phyloP scores from a whole-genome alignment of 1,140 invertebrate species.

The Panagrolaimus sp. region DNA sequence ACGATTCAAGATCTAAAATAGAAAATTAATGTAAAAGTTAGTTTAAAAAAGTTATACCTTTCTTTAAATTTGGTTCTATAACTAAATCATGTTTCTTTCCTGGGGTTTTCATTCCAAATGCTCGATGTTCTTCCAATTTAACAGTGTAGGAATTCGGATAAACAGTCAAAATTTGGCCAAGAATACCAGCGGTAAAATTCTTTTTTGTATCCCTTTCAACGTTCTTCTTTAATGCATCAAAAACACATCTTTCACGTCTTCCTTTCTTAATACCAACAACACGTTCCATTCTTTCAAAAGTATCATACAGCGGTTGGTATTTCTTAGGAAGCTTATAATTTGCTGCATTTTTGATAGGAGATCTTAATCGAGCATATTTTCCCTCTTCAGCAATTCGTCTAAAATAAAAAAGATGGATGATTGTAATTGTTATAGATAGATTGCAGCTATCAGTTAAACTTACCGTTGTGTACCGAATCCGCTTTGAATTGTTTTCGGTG shows the following conservation, averaged over 20 bases:
- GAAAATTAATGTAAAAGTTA: not conserved
- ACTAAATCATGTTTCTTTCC: not conserved
- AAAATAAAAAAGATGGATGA: not conserved
- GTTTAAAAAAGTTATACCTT: not conserved
- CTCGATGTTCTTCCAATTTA: not conserved
- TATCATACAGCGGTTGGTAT: not conserved
- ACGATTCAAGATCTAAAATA: constrained; percentile 11
- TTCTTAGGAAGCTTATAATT: not conserved
- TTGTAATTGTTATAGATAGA: not conserved
- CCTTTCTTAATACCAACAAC: not conserved
- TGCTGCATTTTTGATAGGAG: not conserved
- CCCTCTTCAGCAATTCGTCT: not conserved
- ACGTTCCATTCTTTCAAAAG: constrained; percentile 1
- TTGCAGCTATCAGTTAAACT: too few species aligned
- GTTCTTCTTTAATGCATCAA: not conserved
- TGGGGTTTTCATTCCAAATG: not conserved
- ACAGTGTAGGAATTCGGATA: not conserved
- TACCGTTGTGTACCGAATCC: too few species aligned
- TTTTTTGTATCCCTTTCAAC: not conserved
- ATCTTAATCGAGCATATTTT: not conserved
- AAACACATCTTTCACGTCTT: not conserved
- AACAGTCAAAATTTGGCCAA: not conserved
- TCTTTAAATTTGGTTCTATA: not conserved
- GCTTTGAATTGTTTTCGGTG: not conserved
- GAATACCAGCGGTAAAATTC: not conserved